Evolutionary conservation across 2,113 vertebrate species (phyloP).

Genomic region (Tapirus terrestris): DNA sequence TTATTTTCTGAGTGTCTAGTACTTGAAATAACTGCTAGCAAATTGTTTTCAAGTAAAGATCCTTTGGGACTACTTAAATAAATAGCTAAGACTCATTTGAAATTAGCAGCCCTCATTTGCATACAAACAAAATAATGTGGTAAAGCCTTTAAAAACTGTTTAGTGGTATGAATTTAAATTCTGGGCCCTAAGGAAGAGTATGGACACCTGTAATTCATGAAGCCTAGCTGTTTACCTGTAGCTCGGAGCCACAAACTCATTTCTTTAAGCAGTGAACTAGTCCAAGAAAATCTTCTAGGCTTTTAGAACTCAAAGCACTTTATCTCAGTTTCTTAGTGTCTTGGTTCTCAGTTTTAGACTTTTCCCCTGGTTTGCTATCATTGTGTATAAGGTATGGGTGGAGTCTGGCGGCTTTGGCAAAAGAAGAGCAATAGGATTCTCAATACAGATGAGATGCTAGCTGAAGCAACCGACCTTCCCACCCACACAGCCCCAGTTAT

Average conservation of each 20-base stretch:
- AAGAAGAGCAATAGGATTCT: background rate
- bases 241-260: constrained; percentile 73
- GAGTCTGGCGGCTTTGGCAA: background rate
- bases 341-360: background rate
- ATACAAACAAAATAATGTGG: constrained; percentile 81
- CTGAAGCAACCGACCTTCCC: too few species aligned
- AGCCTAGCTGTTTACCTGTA: constrained; percentile 73
- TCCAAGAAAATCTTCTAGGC: constrained; percentile 61
- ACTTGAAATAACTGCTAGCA: constrained; percentile 76
- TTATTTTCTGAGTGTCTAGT: constrained; percentile 73
- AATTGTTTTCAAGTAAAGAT: constrained; percentile 76
- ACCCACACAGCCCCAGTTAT: fast-evolving
- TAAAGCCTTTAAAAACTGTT: constrained; percentile 77
- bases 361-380: background rate
- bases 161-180: constrained; percentile 77
- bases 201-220: constrained; percentile 80
- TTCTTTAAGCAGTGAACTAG: constrained; percentile 59
- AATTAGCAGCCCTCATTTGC: constrained; percentile 78
- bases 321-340: background rate
- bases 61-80: constrained; percentile 78
- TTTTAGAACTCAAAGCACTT: background rate
- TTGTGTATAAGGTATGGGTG: too few species aligned
- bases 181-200: constrained; percentile 64
- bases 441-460: too few species aligned
- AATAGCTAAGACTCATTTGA: constrained; percentile 78